Conservation (phyloP, 1,140 invertebrate genomes). For the Macrotrachela quadricornifera region DNA sequence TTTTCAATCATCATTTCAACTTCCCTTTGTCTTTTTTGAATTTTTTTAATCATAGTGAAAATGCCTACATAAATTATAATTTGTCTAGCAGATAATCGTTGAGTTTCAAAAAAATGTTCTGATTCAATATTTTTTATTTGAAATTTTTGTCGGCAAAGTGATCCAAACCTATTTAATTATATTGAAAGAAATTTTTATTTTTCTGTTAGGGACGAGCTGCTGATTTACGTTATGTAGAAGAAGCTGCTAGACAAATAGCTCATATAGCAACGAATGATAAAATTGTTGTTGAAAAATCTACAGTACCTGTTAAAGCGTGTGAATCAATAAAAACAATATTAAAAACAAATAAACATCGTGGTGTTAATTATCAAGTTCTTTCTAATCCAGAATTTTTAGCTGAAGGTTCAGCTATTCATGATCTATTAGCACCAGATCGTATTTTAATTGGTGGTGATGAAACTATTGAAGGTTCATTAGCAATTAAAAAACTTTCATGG, state of each 20-base stretch:
- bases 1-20: too few relatives aligned
- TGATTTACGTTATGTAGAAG: conserved; percentile 92
- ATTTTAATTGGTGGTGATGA: conserved; percentile 85
- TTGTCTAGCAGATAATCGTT: too few relatives aligned
- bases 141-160: too few relatives aligned
- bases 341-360: conserved; percentile 51
- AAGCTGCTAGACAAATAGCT: conserved; percentile 79
- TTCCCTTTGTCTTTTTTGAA: too few relatives aligned
- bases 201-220: conserved; percentile 81
- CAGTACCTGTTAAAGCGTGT: conserved; percentile 87
- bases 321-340: conserved; percentile 88
- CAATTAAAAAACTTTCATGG: conserved; percentile 59
- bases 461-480: conserved; percentile 53
- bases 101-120: too few relatives aligned
- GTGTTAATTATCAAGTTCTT: conserved; percentile 51
- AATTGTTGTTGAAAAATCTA: conserved; percentile 98
- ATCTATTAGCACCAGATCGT: conserved; percentile 74
- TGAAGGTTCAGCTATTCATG: conserved; percentile 88
- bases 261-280: conserved; percentile 65
- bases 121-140: too few relatives aligned
- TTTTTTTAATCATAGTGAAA: too few relatives aligned
- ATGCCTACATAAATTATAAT: too few relatives aligned
- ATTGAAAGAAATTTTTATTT: too few relatives aligned
- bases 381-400: conserved; percentile 98
- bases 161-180: too few relatives aligned